Conservation (phyloP, 2,113 vertebrate species). For the Panthera leo region DNA sequence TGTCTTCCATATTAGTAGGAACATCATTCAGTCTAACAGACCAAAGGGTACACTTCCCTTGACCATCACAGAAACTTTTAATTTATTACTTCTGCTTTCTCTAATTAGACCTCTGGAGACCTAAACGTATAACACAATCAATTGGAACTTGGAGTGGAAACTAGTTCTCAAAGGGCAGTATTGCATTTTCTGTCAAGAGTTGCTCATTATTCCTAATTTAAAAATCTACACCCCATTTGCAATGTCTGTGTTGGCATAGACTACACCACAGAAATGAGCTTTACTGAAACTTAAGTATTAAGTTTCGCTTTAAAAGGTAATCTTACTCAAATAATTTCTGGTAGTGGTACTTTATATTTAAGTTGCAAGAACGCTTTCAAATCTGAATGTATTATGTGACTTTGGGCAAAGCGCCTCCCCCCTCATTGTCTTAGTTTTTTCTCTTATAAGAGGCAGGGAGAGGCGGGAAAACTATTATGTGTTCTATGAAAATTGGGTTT, state of each 20-base stretch:
- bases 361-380: conserved; percentile 43
- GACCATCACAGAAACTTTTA: background rate
- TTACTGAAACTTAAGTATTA: background rate
- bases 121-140: conserved; percentile 41
- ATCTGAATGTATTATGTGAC: background rate
- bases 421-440: background rate
- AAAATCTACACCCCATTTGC: conserved; percentile 19
- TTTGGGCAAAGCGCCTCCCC: background rate
- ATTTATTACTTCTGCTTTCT: conserved; percentile 36
- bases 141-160: conserved; percentile 37
- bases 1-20: background rate
- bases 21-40: background rate
- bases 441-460: background rate
- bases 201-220: conserved; percentile 5
- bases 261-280: background rate
- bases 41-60: background rate
- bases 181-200: conserved; percentile 38
- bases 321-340: conserved; percentile 5
- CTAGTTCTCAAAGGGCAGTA: background rate
- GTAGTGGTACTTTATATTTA: conserved; percentile 5
- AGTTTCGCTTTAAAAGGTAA: background rate
- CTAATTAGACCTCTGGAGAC: conserved; percentile 64
- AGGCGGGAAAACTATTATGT: background rate
- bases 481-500: background rate
- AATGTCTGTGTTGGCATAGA: background rate